Percentiles rank a stretch among this genome's conserved stretches.
phyloP scores from a whole-genome alignment of 1,140 invertebrate species.

The Zaprionus camerounensis region DNA sequence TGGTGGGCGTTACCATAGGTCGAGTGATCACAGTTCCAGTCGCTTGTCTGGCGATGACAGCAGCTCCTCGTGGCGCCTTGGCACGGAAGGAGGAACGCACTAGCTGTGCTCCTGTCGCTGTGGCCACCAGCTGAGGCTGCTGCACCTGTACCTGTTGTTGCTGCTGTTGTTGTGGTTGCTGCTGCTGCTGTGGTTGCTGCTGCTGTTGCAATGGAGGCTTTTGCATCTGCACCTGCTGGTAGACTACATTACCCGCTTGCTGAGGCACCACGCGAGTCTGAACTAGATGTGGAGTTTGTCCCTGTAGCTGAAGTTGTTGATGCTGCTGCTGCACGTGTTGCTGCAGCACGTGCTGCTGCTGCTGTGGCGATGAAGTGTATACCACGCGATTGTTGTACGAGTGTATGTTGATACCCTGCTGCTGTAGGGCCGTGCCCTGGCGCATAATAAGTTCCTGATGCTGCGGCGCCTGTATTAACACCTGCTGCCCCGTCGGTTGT shows the following conservation, averaged over 20 bases:
- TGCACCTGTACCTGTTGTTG: slow-evolving; percentile 38
- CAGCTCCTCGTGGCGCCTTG: slow-evolving; percentile 54
- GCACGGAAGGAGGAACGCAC: slow-evolving; percentile 55
- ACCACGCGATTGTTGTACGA: slow-evolving; percentile 75
- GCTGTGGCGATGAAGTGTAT: slow-evolving; percentile 67
- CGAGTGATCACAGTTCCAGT: slow-evolving; percentile 51
- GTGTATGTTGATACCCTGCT: slow-evolving; percentile 62
- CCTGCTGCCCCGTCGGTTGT: slow-evolving; percentile 69
- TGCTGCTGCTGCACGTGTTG: slow-evolving; percentile 77
- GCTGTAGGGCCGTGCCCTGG: slow-evolving; percentile 68
- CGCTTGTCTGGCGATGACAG: slow-evolving; percentile 47
- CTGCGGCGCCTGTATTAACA: slow-evolving; percentile 71
- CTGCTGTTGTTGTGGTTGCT: slow-evolving; percentile 41
- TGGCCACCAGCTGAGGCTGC: slow-evolving; percentile 53
- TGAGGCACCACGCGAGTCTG: slow-evolving; percentile 71
- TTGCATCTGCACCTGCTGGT: slow-evolving; percentile 68
- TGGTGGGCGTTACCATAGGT: slow-evolving; percentile 48
- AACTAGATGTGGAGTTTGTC: slow-evolving; percentile 67
- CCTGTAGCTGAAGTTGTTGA: slow-evolving; percentile 64
- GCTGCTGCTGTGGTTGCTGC: slow-evolving; percentile 29
- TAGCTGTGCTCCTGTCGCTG: slow-evolving; percentile 47
- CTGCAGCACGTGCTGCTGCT: slow-evolving; percentile 61
- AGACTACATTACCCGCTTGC: slow-evolving; percentile 65
- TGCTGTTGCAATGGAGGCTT: slow-evolving; percentile 51
- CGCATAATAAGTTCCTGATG: slow-evolving; percentile 80